Evolutionary conservation across 2,888 invertebrate species (phyloP).

Genomic region (Hyposoter didymator): DNA sequence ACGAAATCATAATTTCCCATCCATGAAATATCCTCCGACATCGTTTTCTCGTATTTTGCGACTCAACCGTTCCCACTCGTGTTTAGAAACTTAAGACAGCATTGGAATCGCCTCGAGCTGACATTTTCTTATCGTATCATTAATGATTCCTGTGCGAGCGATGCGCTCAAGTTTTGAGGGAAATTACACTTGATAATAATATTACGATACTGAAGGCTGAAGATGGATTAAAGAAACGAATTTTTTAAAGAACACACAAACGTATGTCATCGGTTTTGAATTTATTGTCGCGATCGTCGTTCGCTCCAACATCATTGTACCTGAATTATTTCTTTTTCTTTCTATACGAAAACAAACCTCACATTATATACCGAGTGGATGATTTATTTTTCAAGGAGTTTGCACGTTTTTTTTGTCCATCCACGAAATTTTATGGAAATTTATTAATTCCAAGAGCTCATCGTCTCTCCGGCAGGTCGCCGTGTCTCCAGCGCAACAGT

Average conservation of each 20-base stretch:
- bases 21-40: slow-evolving; percentile 10
- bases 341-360: slow-evolving; percentile 19
- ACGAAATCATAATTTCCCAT: slow-evolving; percentile 35
- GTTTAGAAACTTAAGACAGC: slow-evolving; percentile 47
- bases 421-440: not conserved
- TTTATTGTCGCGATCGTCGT: slow-evolving; percentile 41
- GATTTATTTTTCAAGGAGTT: slow-evolving; percentile 13
- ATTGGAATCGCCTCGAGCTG: not conserved
- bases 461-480: slow-evolving; percentile 61
- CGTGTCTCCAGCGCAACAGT: slow-evolving; percentile 74
- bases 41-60: slow-evolving; percentile 32
- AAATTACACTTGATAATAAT: slow-evolving; percentile 57
- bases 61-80: slow-evolving; percentile 31
- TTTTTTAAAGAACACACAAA: slow-evolving; percentile 58
- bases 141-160: slow-evolving; percentile 47
- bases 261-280: slow-evolving; percentile 29
- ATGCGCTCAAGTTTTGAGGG: slow-evolving; percentile 51
- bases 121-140: slow-evolving; percentile 21
- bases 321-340: slow-evolving; percentile 52
- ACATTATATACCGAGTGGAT: slow-evolving; percentile 7
- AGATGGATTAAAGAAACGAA: slow-evolving; percentile 65
- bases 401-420: not conserved
- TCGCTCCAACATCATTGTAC: slow-evolving; percentile 40
- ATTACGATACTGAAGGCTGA: slow-evolving; percentile 54
- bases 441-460: slow-evolving; percentile 50